Evolutionary conservation across 2,113 vertebrate genomes (phyloP).

Genomic region (Eleginops maclovinus): DNA sequence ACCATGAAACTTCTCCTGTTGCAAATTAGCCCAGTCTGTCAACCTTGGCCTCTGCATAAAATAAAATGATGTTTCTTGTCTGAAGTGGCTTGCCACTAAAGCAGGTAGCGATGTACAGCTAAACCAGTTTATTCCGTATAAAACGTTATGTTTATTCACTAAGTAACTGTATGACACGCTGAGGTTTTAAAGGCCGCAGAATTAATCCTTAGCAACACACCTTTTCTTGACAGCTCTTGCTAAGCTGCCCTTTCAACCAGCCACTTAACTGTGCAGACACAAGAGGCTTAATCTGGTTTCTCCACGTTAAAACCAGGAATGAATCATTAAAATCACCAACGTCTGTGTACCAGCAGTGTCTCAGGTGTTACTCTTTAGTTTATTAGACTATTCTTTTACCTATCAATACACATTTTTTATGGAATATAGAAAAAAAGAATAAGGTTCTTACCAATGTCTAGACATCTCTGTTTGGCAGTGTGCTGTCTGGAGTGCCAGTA

Average conservation of each 20-base stretch:
- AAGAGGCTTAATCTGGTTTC: background rate
- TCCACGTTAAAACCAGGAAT: background rate
- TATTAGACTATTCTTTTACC: background rate
- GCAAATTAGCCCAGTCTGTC: too few relatives aligned
- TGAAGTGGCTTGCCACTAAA: too few relatives aligned
- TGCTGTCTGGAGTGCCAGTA: constrained; percentile 99
- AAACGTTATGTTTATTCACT: background rate
- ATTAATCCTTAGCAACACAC: constrained; percentile 31
- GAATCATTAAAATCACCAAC: constrained; percentile 1
- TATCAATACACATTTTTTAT: background rate
- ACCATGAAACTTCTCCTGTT: too few relatives aligned
- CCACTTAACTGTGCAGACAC: constrained; percentile 5
- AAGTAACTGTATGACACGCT: background rate
- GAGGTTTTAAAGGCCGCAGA: constrained; percentile 11
- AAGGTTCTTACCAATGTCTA: constrained; percentile 92
- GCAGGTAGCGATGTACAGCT: background rate
- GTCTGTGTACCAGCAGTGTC: background rate
- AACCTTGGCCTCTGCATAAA: too few relatives aligned
- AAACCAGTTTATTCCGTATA: background rate
- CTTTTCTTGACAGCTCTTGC: background rate
- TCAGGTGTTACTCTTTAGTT: background rate
- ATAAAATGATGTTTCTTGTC: too few relatives aligned
- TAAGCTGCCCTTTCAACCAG: constrained; percentile 21
- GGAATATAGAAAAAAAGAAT: background rate
- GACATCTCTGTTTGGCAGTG: constrained; percentile 97